These are phyloP conservation scores for Euphydryas editha DNA, from an alignment of 2,888 invertebrate genomes.

Conservation along the genomic window DNA sequence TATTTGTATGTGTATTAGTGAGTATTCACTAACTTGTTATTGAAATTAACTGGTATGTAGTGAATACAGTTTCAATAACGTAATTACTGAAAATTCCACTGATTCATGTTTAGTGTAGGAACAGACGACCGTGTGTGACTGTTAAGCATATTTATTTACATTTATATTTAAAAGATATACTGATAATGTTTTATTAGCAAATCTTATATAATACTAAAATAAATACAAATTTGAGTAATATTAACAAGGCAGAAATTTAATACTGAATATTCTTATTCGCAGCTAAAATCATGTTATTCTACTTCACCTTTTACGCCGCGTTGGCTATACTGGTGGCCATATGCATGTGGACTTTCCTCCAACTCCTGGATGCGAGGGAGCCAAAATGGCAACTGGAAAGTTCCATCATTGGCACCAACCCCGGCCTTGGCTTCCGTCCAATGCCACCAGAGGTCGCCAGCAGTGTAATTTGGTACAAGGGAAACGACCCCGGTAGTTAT, in stretches of 20 bases:
- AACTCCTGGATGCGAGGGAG: conserved; percentile 93
- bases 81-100: too few relatives aligned
- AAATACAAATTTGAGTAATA: too few relatives aligned
- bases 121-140: too few relatives aligned
- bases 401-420: conserved; percentile 97
- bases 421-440: conserved; percentile 97
- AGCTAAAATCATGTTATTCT: conserved; percentile 98
- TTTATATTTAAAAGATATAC: too few relatives aligned
- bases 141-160: too few relatives aligned
- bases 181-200: not conserved
- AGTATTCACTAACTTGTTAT: too few relatives aligned
- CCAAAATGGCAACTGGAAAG: conserved; percentile 94
- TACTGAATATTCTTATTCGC: conserved; percentile 56
- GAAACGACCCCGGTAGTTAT: conserved; percentile 89
- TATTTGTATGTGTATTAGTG: too few relatives aligned
- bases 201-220: not conserved
- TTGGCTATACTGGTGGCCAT: conserved; percentile 96
- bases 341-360: conserved; percentile 97
- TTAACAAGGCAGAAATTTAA: too few relatives aligned
- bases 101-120: too few relatives aligned
- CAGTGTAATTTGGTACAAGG: conserved; percentile 97
- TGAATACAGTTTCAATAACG: too few relatives aligned
- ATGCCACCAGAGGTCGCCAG: conserved; percentile 95
- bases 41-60: too few relatives aligned
- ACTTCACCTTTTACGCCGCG: conserved; percentile 95